phyloP scores from a whole-genome alignment of 2,113 vertebrate genomes.

The Anthoscopus minutus region DNA sequence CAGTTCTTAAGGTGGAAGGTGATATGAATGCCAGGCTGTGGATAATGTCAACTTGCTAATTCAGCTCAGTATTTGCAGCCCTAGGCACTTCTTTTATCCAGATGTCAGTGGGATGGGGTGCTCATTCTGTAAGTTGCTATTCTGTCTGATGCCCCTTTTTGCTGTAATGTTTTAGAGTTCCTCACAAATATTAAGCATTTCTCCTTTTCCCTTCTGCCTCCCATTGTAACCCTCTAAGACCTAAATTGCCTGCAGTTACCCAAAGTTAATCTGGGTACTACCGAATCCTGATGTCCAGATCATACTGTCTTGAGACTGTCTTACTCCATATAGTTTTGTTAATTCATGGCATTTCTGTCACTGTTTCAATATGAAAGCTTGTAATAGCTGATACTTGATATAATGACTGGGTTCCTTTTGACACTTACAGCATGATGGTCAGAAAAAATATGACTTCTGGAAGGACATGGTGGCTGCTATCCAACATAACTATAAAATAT shows the following conservation, averaged over 20 bases:
- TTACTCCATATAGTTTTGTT: not conserved
- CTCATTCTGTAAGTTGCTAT: not conserved
- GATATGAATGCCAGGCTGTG: not conserved
- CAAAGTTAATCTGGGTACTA: not conserved
- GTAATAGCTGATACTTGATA: not conserved
- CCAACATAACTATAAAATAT: slow-evolving; percentile 93
- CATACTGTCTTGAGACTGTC: not conserved
- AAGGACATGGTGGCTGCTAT: slow-evolving; percentile 91
- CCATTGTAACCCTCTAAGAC: not conserved
- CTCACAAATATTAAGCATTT: not conserved
- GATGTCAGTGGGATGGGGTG: not conserved
- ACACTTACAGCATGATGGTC: slow-evolving; percentile 75
- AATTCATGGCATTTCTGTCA: not conserved
- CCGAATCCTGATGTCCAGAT: not conserved
- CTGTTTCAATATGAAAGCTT: not conserved
- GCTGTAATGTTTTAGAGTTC: not conserved
- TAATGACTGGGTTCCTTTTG: slow-evolving; percentile 17
- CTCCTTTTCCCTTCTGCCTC: not conserved
- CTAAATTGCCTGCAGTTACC: not conserved
- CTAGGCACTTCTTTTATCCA: not conserved
- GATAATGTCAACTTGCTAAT: not conserved
- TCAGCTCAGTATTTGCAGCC: not conserved
- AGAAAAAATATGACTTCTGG: slow-evolving; percentile 90
- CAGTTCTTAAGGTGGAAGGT: not conserved
- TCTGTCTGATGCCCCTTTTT: not conserved